phyloP scores from a whole-genome alignment of 2,113 vertebrate species.

The Nansenia antarctica region DNA sequence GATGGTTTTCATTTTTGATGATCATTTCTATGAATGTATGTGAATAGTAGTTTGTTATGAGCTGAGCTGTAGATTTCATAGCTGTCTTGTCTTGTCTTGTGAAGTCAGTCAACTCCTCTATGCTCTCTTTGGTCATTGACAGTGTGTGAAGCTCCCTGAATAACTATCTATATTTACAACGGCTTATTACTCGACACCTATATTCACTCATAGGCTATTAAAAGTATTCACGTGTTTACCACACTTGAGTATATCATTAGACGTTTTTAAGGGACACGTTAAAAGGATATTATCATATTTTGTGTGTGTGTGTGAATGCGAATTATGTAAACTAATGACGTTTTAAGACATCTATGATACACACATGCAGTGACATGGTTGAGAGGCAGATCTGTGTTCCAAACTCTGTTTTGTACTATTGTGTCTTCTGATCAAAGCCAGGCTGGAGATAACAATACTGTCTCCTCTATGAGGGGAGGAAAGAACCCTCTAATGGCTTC shows the following conservation, averaged over 20 bases:
- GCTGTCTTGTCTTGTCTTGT: neutral
- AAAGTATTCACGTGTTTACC: slow-evolving; percentile 3
- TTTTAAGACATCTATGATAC: slow-evolving; percentile 18
- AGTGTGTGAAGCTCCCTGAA: slow-evolving; percentile 23
- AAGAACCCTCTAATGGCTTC: neutral
- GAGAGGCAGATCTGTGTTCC: neutral
- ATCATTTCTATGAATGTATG: no score
- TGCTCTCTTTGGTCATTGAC: slow-evolving; percentile 10
- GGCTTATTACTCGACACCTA: slow-evolving; percentile 16
- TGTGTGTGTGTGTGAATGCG: no score
- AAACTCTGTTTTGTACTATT: slow-evolving; percentile 3
- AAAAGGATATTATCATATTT: slow-evolving; percentile 9
- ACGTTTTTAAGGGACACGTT: slow-evolving; percentile 12
- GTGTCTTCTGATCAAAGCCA: slow-evolving; percentile 27
- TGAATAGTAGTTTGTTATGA: no score
- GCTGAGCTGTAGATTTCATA: neutral
- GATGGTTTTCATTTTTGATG: no score
- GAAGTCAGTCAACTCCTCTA: neutral
- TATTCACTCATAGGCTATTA: slow-evolving; percentile 32
- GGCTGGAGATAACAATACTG: slow-evolving; percentile 25
- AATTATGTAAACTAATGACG: slow-evolving; percentile 12
- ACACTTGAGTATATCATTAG: slow-evolving; percentile 7
- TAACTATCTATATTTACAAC: slow-evolving; percentile 45
- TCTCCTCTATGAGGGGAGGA: neutral
- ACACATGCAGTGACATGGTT: neutral